phyloP scores from a whole-genome alignment of 2,113 vertebrate species.

The Rhabdomys dilectus region DNA sequence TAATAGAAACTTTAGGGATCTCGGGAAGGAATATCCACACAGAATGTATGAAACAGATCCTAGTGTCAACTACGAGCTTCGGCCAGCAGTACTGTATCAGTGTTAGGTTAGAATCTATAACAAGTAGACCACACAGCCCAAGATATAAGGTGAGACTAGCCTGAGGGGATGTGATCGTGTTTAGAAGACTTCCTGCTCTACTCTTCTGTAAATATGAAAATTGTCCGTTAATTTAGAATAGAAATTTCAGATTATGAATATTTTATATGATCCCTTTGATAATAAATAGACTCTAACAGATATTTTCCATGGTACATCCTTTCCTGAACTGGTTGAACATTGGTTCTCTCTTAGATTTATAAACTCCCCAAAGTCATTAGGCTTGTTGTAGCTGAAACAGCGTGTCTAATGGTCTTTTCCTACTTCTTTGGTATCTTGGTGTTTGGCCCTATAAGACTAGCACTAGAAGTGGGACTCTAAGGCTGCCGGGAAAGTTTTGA shows the following conservation, averaged over 20 bases:
- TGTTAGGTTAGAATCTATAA: neutral
- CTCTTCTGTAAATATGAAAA: neutral
- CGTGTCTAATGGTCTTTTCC: neutral
- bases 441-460: neutral
- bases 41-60: neutral
- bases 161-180: neutral
- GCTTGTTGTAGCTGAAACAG: neutral
- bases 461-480: neutral
- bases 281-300: neutral
- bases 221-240: neutral
- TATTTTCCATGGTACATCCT: neutral
- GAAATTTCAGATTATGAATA: neutral
- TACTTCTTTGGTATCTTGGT: neutral
- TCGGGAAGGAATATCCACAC: neutral
- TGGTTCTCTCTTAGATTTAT: neutral
- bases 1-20: neutral
- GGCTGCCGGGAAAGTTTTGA: neutral
- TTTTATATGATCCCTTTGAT: neutral
- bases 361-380: neutral
- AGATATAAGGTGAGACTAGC: neutral
- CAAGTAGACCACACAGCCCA: neutral
- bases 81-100: neutral
- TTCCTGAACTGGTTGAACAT: neutral
- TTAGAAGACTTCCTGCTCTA: neutral
- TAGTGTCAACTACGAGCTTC: neutral